Base-by-base conservation (phyloP, 2,888 invertebrate species). In the Asteroscopus sphinx region DNA sequence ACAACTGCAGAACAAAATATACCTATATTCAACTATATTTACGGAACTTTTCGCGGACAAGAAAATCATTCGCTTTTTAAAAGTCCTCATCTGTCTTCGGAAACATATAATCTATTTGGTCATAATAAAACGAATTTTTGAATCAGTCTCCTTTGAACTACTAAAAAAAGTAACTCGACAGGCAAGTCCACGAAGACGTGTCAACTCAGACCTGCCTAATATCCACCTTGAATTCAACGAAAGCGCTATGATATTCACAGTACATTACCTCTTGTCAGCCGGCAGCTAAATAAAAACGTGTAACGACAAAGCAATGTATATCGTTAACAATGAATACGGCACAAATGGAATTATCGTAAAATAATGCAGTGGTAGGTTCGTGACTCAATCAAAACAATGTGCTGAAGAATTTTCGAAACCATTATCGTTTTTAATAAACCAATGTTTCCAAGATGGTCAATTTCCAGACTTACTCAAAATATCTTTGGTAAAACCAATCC, bases 341-440 rank as follows among this genome's bases (percentile, higher is more conserved):
- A 64, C 58, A 51, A 46, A 59, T 35, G 33, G 47, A 77, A 80
- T 82, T 81, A 83, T 82, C 73, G 70, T 70, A 68, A 73, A 72
- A 76, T 76, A 79, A 80, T 85, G 81, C 80, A 78, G 81, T 82
- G 79, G 83, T 82, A 76, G 49, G 54, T 87, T 86, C 87, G 88
- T 88, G 89, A 89, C 84, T 86, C 88, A 86, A 85, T 86, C 82
- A 80, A 80, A 81, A 82, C 81, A 80, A 84, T 86, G 82, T 86
- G 87, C 85, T 84, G 84, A n/a, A n/a, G n/a, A n/a, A n/a, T n/a
- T n/a, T n/a, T n/a, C n/a, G n/a, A n/a, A n/a, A n/a, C n/a, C n/a
- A n/a, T n/a, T n/a, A n/a, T n/a, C n/a, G n/a, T n/a, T n/a, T n/a
- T n/a, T n/a, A n/a, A n/a, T n/a, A n/a, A n/a, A n/a, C n/a, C n/a